Base-by-base conservation (phyloP, 2,797 vertebrate species). In the Alfaro cultratus region DNA sequence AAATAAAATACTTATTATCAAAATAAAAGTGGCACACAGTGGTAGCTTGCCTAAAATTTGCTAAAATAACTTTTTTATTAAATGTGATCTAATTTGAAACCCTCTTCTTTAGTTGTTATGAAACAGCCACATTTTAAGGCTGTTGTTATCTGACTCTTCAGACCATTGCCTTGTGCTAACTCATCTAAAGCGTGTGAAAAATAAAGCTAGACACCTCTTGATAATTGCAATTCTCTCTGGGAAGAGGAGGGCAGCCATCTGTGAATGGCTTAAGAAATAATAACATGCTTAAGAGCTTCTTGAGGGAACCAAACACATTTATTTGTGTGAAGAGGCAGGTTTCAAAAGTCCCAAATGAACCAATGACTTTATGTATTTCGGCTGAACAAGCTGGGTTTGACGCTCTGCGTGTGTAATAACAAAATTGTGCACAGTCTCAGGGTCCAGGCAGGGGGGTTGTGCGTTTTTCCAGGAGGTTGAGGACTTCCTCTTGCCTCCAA, bases 191-290 rank as follows among this genome's bases (percentile, higher is more conserved):
- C 80, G 79, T 77, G 85, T 29, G 26, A 60, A 91, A 88, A 82
- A 88, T 85, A 82, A 88, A 87, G 80, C 81, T 77, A 88, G 76
- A 83, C 86, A 91, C 85, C 88, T 90, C 88, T 78, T 90, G 90
- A 92, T 94, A 91, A 94, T 93, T 93, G 86, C 88, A 90, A 78
- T 86, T 83, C 90, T 93, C 90, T 79, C 86, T 73, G 89, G 91
- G 85, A 92, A 75, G 80, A 83, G 80, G 82, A 88, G 86, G 88
- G 91, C 87, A 92, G 86, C 82, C 92, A 89, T 90, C 92, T 94
- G 93, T 94, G 89, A 93, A 93, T 88, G 88, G 87, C 86, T 91
- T 88, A 91, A 88, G 90, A 92, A 91, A 92, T 94, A 92, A 93
- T 93, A 88, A 85, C 77, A 49, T 68, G 80, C 85, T 89, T 89